Conservation (phyloP, 2,797 vertebrate genomes). For the Gastrophryne carolinensis region DNA sequence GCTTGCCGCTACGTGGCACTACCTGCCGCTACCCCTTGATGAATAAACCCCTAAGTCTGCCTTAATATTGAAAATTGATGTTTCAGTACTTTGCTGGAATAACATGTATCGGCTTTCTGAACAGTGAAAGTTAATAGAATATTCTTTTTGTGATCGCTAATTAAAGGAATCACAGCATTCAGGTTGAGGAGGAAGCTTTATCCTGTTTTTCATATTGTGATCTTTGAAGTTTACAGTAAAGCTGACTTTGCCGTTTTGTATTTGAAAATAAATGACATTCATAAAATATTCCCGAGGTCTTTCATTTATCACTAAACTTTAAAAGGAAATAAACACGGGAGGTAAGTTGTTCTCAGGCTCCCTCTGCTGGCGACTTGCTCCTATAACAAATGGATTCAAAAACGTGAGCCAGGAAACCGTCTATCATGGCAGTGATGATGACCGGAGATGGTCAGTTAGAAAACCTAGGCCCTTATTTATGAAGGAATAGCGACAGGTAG, state of each 20-base stretch:
- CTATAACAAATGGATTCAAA: not conserved
- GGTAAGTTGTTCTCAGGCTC: not conserved
- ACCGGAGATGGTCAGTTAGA: too few species aligned
- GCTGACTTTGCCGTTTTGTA: constrained; percentile 6
- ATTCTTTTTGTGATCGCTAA: constrained; percentile 15
- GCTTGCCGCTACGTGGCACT: too few species aligned
- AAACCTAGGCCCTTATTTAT: too few species aligned
- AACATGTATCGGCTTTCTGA: constrained; percentile 2
- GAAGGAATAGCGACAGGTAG: too few species aligned
- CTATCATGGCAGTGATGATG: too few species aligned
- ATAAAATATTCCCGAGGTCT: constrained; percentile 5
- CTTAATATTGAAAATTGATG: not conserved
- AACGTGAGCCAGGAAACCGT: too few species aligned
- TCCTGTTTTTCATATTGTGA: not conserved
- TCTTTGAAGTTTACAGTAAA: constrained; percentile 27
- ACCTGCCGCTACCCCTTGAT: too few species aligned
- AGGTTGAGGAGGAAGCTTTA: not conserved
- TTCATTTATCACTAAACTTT: not conserved
- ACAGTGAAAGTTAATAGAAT: not conserved
- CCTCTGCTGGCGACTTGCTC: not conserved
- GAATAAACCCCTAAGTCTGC: too few species aligned
- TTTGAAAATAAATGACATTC: not conserved
- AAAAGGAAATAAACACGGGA: not conserved
- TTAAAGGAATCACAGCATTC: constrained; percentile 2
- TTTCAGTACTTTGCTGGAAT: not conserved